Base-by-base conservation (phyloP, 1,140 invertebrate genomes). In the Aethina tumida region DNA sequence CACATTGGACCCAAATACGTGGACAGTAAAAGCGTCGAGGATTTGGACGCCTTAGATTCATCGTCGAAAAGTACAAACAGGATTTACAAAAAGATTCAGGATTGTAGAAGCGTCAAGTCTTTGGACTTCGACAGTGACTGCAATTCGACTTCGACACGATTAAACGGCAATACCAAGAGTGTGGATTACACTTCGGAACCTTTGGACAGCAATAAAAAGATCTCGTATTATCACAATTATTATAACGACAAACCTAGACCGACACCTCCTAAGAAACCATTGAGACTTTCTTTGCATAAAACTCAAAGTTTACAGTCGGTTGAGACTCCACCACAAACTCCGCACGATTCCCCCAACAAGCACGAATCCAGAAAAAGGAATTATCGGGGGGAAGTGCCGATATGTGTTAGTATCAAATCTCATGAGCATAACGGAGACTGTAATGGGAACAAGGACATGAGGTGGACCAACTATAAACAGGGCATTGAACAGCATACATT, bases 221-320 rank as follows among this genome's bases (percentile, higher is more conserved):
- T 63, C 21, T 58, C 64, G 2, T 56, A 63, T 6, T 42, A 49
- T 22, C 33, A 43, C 12, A 38, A 34, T 19, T 33, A 40, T 42
- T 44, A 45, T 12, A 39, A 41, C 14, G 13, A 31, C 51, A 68
- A 43, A 49, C 55, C 70, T 60, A 49, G 67, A 66, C 84, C 84
- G 3, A 76, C 76, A 10, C 85, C 86, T 3, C 86, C 86, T 10
- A 81, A 85, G 51, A 91, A 91, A 55, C 87, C 86, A 0, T 52
- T 88, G 1, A 65, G 86, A 4, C 58, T 91, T 2, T 89, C 84
- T 1, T 59, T 91, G 1, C 85, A 88, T 53, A 74, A 84, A 45
- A 81, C 85, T 0, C 71, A 78, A 6, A 89, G 84, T 62, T 68
- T 86, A 12, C 84, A 88, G 48, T 85, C 81, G 0, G 73, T 87